Evolutionary conservation across 2,797 vertebrate species (phyloP).

Genomic region (Adrianichthys oophorus): DNA sequence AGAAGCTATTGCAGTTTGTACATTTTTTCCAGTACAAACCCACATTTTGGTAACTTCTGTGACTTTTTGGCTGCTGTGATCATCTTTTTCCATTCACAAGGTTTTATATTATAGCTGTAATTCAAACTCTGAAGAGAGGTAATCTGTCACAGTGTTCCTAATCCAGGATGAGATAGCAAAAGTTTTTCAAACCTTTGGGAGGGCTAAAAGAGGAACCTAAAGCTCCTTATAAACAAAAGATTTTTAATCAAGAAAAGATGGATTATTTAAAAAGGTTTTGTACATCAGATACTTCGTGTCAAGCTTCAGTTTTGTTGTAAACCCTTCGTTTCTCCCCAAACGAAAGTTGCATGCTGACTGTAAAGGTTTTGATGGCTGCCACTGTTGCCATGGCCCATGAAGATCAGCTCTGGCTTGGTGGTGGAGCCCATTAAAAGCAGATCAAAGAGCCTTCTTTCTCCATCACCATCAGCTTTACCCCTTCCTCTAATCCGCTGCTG

Average conservation of each 20-base stretch:
- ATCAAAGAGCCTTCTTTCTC: constrained; percentile 60
- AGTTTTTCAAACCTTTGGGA: constrained; percentile 40
- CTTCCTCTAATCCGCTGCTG: constrained; percentile 57
- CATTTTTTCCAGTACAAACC: neutral
- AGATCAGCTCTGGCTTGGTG: constrained; percentile 30
- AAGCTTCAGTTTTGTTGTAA: constrained; percentile 32
- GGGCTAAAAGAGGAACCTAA: constrained; percentile 16
- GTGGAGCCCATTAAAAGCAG: constrained; percentile 67
- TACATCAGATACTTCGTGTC: constrained; percentile 29
- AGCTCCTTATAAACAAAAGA: constrained; percentile 41
- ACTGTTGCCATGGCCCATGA: constrained; percentile 38
- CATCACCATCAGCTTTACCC: constrained; percentile 18
- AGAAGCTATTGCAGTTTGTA: constrained; percentile 2
- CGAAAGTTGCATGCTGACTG: constrained; percentile 60
- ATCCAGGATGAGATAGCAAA: constrained; percentile 44
- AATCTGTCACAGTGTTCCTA: constrained; percentile 53
- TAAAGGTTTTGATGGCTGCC: constrained; percentile 40
- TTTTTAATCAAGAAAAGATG: constrained; percentile 30
- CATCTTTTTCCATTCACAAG: constrained; percentile 10
- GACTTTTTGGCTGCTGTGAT: constrained; percentile 20
- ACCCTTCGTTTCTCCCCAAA: constrained; percentile 30
- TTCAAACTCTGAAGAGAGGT: constrained; percentile 46
- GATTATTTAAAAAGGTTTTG: constrained; percentile 34
- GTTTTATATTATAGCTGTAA: constrained; percentile 13
- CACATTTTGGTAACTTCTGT: constrained; percentile 1